Evolutionary conservation across 2,888 invertebrate species (phyloP), one percentile per base, ranked within the genome.

Genomic region (Altica lythri): DNA sequence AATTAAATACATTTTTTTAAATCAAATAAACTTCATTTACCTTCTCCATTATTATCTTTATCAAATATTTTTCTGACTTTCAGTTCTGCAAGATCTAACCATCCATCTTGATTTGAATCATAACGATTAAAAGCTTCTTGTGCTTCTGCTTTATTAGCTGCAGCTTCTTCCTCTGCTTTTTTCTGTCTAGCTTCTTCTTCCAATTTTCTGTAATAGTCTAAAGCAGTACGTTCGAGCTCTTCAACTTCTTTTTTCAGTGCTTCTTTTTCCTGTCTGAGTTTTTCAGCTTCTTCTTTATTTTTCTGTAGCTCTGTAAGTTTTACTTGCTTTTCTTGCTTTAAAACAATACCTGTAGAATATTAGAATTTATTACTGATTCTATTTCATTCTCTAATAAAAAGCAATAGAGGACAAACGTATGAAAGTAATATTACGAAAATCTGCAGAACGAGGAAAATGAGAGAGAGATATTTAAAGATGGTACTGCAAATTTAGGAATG

Each of bases 1-100:
- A 35, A 35, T 6, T 16, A 5, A 14, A 14, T 35, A n/a, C 9
- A 13, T 27, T 10, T 25, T 22, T 10, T 13, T 14, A 13, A 29
- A 35, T 10, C 3, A 34, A 44, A n/a, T n/a, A 44, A 4, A 27
- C 6, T 3, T 9, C 18, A 29, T 34, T 53, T 64, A 74, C 75
- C 74, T 66, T 83, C 83, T 5, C 95, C 96, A 80, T 96, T 89
- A 56, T 86, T 85, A 76, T 98, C 89, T 65, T 86, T 88, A 78
- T 98, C 98, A 78, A 98, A 92, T 37, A 85, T 86, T 67, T 82
- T 80, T 53, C 86, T 84, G 1, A 83, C 80, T 77, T 87, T 85
- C 4, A 92, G 72, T 78, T 89, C 92, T 50, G 79, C 77, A 37
- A 86, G 68, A 57, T 85, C 83, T 27, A 95, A 73, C 32, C 86